Evolutionary conservation across 2,888 invertebrate species (phyloP), one percentile per base, ranked within the genome.

Genomic region (Caenorhabditis sp.): DNA sequence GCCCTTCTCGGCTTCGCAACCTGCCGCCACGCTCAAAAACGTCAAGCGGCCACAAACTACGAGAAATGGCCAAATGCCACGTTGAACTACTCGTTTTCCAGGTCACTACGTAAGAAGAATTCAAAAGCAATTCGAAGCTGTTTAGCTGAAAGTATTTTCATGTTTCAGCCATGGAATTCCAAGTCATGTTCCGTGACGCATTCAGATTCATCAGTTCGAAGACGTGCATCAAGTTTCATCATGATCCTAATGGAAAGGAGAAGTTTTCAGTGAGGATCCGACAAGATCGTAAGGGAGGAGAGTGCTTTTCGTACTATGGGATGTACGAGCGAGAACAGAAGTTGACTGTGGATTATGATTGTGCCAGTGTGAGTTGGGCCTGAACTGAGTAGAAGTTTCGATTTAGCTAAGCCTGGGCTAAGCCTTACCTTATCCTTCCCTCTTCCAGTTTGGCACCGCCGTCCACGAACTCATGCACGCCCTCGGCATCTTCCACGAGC

Each of bases 401-500:
- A n/a, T n/a, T n/a, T n/a, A n/a, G n/a, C n/a, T n/a, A n/a, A n/a
- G n/a, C n/a, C n/a, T n/a, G n/a, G n/a, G n/a, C n/a, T n/a, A n/a
- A 20, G 15, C 18, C n/a, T 50, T 26, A n/a, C n/a, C 35, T 1
- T 11, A 9, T 35, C 37, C 5, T 26, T 32, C 18, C 18, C 8
- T 0, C 4, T 61, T 67, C 5, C 53, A 76, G 76, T 68, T 68
- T 1, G 76, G 76, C 13, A 51, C 37, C 1, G 76, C 68, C 9
- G 32, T 68, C n/a, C 76, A 77, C 26, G 76, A 77, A 51, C n/a
- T 32, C 8, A 77, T 68, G 68, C 76, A 77, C 20, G 40, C 76
- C 1, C 68, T 77, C 2, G 76, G 76, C 28, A 62, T 77, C 26
- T 37, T 35, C 20, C 76, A 77, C 20, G 35, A 24, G 2, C 68